Evolutionary conservation across 2,113 vertebrate genomes (phyloP).

Genomic region (Buteo buteo): DNA sequence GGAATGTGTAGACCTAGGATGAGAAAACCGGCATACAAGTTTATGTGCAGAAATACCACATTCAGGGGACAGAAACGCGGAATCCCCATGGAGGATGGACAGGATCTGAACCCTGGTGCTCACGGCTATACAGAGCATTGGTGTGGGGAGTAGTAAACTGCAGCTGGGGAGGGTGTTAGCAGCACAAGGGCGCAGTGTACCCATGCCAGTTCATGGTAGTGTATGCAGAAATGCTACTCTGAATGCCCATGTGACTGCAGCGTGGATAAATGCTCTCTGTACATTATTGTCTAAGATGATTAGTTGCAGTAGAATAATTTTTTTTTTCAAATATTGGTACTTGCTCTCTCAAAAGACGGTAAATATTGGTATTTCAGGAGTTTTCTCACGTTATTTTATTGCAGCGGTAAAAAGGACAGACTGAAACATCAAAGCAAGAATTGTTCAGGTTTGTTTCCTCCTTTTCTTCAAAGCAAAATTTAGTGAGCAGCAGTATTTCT

Average conservation of each 20-base stretch:
- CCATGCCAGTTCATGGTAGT: no score
- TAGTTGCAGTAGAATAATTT: not conserved
- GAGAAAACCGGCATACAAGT: not conserved
- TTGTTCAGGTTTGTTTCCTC: not conserved
- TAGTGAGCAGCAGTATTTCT: not conserved
- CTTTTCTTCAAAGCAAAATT: not conserved
- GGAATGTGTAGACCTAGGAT: not conserved
- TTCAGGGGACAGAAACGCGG: not conserved
- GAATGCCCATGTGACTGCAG: not conserved
- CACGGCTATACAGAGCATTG: not conserved
- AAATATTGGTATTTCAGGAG: not conserved
- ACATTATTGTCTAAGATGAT: not conserved
- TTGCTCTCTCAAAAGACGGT: not conserved
- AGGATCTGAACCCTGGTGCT: not conserved
- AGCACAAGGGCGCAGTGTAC: not conserved
- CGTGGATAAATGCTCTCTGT: accelerated
- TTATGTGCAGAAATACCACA: not conserved
- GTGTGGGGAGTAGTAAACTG: not conserved
- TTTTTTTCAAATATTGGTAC: not conserved
- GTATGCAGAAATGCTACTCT: not conserved
- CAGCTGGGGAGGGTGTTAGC: not conserved
- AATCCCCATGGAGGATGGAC: not conserved
- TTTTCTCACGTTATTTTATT: not conserved
- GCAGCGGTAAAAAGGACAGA: not conserved
- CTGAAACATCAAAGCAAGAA: not conserved